These are phyloP conservation scores for Bombylius major DNA, from an alignment of 2,888 invertebrate genomes.

Conservation along the genomic window DNA sequence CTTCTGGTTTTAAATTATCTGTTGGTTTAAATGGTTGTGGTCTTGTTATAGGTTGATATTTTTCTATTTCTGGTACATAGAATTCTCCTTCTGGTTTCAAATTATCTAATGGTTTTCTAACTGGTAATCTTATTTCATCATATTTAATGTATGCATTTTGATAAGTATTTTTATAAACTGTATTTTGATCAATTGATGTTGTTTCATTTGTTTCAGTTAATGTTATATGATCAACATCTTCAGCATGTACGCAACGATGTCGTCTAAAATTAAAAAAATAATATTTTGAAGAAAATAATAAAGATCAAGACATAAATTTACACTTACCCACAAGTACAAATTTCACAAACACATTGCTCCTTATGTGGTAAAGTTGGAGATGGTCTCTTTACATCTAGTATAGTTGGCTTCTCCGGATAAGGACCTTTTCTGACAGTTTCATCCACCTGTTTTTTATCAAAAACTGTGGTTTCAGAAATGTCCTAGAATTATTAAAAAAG, in stretches of 20 bases:
- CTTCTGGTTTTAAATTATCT: constrained; percentile 44
- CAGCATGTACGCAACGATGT: constrained; percentile 64
- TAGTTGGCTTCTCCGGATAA: not conserved
- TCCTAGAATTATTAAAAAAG: not conserved
- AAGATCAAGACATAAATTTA: constrained; percentile 7
- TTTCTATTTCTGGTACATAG: constrained; percentile 32
- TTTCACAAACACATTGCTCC: constrained; percentile 80
- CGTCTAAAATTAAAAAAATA: constrained; percentile 43
- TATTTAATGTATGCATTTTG: constrained; percentile 11
- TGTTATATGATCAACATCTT: constrained; percentile 18
- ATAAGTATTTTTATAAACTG: constrained; percentile 35
- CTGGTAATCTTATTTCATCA: constrained; percentile 25
- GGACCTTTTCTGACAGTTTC: no score
- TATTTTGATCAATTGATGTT: constrained; percentile 17
- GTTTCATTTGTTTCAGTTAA: constrained; percentile 4
- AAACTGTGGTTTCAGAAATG: not conserved
- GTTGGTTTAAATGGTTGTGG: constrained; percentile 38
- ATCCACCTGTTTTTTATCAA: not conserved
- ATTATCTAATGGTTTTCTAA: constrained; percentile 48
- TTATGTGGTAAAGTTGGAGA: constrained; percentile 32
- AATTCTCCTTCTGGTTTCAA: constrained; percentile 48
- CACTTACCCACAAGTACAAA: constrained; percentile 83
- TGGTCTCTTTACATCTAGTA: not conserved
- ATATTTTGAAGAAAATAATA: not conserved
- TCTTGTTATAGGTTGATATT: constrained; percentile 42